Evolutionary conservation across 2,888 invertebrate species (phyloP), one percentile per base, ranked within the genome.

Genomic region (Harmothoe impar): DNA sequence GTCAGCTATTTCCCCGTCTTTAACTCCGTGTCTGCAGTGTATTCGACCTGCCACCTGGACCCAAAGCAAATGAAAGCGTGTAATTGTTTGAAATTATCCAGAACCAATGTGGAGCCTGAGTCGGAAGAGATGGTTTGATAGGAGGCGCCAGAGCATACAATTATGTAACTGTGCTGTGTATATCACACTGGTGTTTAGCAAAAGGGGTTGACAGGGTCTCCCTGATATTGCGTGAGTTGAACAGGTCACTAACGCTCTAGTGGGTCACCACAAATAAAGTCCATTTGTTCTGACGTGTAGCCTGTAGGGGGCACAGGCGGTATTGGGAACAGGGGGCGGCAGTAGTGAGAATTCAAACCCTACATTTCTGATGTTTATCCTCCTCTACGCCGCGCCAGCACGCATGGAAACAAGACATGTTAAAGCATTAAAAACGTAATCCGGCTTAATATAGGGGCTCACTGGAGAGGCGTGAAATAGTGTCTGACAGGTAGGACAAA

Each of bases 311-410:
- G 29, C 29, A 25, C 72, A 72, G 25, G 62, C 3, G 29, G 5
- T 72, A 25, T 29, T 25, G 15, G 62, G 29, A 29, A 3, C 5
- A 72, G 72, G 25, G 72, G 72, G 72, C 25, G 72, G 25, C 31
- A 72, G 25, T 25, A 15, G 15, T 72, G 25, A 84, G 17, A 51
- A 84, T 84, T 84, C 84, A 84, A 84, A 84, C 84, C 84, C 20
- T 35, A 33, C 43, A 84, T 84, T 84, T 84, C n/a, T 51, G 84
- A 84, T 84, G 84, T 51, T 84, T 84, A 84, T 84, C 84, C 84
- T 15, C 33, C 20, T 51, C 20, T 12, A 51, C 51, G 23, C 43
- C 84, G 84, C 23, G 25, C 84, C 43, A 84, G 84, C 84, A 84
- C 51, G 84, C 43, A 84, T 51, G 84, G 84, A 84, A 51, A 51